Base-by-base conservation (phyloP, 2,113 vertebrate species). In the Onychostoma macrolepis region DNA sequence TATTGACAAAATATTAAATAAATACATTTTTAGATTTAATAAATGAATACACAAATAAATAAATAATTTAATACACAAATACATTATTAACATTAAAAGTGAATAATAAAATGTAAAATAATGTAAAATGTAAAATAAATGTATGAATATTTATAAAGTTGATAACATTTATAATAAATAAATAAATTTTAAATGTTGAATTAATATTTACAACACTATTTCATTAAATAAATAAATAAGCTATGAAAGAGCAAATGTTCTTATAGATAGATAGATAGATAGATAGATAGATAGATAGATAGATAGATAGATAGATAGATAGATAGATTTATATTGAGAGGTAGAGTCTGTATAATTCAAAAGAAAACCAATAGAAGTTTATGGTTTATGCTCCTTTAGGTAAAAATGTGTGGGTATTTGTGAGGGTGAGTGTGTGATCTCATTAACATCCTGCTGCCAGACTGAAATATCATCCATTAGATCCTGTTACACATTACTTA, bases 391-490 rank as follows among this genome's bases (percentile, higher is more conserved):
- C 2, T n/a, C 4, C 24, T 72, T 38, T 72, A 41, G 69, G 4
- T 77, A 53, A 33, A 21, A 53, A 78, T 43, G 8, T 67, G 88
- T 91, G 91, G 92, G 88, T 91, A 91, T 85, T 43, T 33, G 71
- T 61, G 71, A 38, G 36, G 13, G 86, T 86, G 90, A 94, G 87
- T 91, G 90, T 92, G 89, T 91, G 91, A 92, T 95, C 91, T 93
- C 91, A 85, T 91, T 94, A 89, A 87, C 90, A 90, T 91, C 91
- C 88, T 90, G 89, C 91, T 86, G 93, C 82, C 76, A 81, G 92
- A 90, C 90, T 95, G 94, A 90, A 96, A 95, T 90, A 92, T 91
- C 88, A 94, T 90, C 90, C 88, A 87, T 72, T 85, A 72, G 90
- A 93, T 94, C 91, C 83, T 87, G 48, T 92, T 91, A 91, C 94